Conservation (phyloP, 2,888 invertebrate species). For the Dermolepida albohirtum region DNA sequence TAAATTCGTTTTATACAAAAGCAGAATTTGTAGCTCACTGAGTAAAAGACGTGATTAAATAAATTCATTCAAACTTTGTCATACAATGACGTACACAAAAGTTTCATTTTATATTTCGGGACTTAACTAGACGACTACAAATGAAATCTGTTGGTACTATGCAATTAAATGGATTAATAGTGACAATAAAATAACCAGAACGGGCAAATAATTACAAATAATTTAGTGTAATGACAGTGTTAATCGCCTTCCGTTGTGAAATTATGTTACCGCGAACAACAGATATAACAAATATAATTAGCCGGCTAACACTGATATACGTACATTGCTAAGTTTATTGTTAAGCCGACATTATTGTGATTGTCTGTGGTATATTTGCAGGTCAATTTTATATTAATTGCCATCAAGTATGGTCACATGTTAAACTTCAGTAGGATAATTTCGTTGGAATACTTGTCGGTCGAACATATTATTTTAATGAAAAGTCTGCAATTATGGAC, state of each 20-base stretch:
- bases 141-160: neutral
- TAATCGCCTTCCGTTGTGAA: conserved; percentile 2
- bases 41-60: conserved; percentile 1
- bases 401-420: no score
- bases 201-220: neutral
- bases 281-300: conserved; percentile 1
- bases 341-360: no score
- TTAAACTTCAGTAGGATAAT: no score
- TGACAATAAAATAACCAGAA: neutral
- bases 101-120: neutral
- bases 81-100: neutral
- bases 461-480: no score
- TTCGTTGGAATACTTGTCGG: no score
- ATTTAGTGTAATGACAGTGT: neutral
- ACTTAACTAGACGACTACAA: neutral
- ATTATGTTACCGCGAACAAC: neutral
- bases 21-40: conserved; percentile 4
- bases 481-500: no score
- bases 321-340: no score
- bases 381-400: no score
- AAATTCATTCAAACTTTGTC: neutral
- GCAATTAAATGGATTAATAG: conserved; percentile 1
- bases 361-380: no score
- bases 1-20: conserved; percentile 1
- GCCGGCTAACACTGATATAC: no score